Percentiles rank a stretch among this genome's conserved stretches.
Conservation (phyloP, 2,113 vertebrate species). For the Burhinus bistriatus region DNA sequence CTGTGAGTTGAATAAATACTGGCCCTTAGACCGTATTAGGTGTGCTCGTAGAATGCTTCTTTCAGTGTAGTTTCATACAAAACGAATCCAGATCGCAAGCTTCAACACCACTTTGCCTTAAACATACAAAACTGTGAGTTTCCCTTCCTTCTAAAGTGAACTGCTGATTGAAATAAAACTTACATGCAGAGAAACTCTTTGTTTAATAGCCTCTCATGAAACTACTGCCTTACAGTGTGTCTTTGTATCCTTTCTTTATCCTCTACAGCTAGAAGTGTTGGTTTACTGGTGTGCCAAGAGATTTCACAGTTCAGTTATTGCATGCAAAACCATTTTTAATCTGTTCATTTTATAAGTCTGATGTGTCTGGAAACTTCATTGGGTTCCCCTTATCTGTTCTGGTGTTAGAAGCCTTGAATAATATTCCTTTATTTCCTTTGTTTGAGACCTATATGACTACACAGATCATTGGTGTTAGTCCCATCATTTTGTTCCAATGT, state of each 20-base stretch:
- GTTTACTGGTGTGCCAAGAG: neutral
- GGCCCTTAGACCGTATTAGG: neutral
- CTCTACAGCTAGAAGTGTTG: neutral
- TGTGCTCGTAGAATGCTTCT: neutral
- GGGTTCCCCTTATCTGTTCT: neutral
- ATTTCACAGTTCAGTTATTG: neutral
- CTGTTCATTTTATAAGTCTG: neutral
- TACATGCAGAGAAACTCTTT: neutral
- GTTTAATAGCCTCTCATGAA: neutral
- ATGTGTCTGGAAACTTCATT: neutral
- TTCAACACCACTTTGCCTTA: accelerated
- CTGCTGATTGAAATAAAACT: neutral
- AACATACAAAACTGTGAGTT: neutral
- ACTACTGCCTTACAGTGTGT: neutral
- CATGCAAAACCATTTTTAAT: neutral
- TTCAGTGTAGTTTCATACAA: neutral
- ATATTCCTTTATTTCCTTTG: neutral
- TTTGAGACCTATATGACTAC: neutral
- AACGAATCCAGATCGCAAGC: neutral
- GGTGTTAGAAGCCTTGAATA: neutral
- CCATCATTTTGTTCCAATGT: neutral
- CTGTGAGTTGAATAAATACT: neutral
- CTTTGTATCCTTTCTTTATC: neutral
- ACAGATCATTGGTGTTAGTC: neutral
- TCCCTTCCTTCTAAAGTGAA: neutral